A percentile compares a stretch with the other conserved stretches of the same genome.
phyloP scores from a whole-genome alignment of 2,113 vertebrate species.

The Rhabdornis inornatus region DNA sequence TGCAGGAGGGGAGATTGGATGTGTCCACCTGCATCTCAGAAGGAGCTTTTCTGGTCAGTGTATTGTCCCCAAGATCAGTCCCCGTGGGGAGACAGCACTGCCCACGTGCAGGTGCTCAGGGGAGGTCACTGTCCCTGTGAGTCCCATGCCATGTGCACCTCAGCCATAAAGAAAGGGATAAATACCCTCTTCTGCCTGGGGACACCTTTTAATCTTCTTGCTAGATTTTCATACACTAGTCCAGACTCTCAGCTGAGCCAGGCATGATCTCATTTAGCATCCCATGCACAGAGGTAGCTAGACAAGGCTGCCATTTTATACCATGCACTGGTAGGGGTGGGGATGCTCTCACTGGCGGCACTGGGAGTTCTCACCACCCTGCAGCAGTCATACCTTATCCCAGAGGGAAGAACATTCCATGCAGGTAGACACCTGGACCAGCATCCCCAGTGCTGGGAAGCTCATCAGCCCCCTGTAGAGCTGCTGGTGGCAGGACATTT shows the following conservation, averaged over 20 bases:
- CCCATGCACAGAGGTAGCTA: not conserved
- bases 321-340: not conserved
- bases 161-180: slow-evolving; percentile 16
- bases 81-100: rapidly evolving
- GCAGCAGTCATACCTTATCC: not conserved
- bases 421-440: not conserved
- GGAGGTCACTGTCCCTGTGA: not conserved
- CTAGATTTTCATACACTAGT: slow-evolving; percentile 23
- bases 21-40: not conserved
- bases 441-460: not conserved
- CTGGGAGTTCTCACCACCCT: not conserved
- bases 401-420: not conserved
- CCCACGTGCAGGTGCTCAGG: slow-evolving; percentile 16
- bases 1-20: rapidly evolving
- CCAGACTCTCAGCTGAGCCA: not conserved
- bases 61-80: not conserved
- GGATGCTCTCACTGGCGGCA: not conserved
- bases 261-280: slow-evolving; percentile 5
- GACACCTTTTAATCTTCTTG: slow-evolving; percentile 67
- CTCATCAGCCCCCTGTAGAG: not conserved
- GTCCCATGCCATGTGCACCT: not conserved
- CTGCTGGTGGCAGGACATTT: not conserved
- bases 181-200: slow-evolving; percentile 47
- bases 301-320: not conserved
- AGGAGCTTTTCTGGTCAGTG: not conserved